Evolutionary conservation across 2,888 invertebrate genomes (phyloP), one percentile per base, ranked within the genome.

Genomic region (Argyresthia goedartella): DNA sequence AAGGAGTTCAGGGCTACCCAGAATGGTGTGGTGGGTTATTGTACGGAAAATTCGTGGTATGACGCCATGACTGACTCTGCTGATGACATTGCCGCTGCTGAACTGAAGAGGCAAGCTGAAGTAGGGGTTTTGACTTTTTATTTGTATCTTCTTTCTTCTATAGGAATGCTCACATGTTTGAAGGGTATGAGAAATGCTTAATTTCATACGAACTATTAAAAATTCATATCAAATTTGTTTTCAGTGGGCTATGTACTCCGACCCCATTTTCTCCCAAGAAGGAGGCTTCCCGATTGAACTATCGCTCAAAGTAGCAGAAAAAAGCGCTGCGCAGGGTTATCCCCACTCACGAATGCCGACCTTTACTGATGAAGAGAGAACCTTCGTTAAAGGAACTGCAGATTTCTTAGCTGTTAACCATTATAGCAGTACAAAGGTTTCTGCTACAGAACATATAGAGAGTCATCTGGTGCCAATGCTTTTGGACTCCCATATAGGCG

Each of bases 401-500:
- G 90, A 91, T 65, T 90, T 88, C 63, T 69, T 90, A 16, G 89
- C 89, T 8, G 11, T 57, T 1, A 57, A 57, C 47, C 49, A 48
- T 25, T 55, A 55, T 36, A 42, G 43, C 16, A 6, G 35, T 10
- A 9, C 4, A 2, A 4, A n/a, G 13, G 36, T 48, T 7, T 48
- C 48, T 8, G 48, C 48, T 9, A 34, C 44, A 34, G 33, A 51
- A 10, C 1, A 44, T 35, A 11, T 16, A 11, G 1, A 14, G 7
- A 8, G 15, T 4, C 46, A 58, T 8, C 52, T 60, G 0, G 66
- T 69, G 1, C 76, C 74, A 1, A 73, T 73, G 0, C 1, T 69
- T 3, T 39, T 52, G 8, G 67, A 69, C n/a, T n/a, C n/a, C 53
- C 80, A 81, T 53, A 54, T 61, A 8, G 67, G 61, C 50, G 63